A percentile compares a stretch with the other conserved stretches of the same genome.
These are phyloP conservation scores for Teleogryllus occipitalis DNA, from an alignment of 1,140 invertebrate species.

Conservation along the genomic window DNA sequence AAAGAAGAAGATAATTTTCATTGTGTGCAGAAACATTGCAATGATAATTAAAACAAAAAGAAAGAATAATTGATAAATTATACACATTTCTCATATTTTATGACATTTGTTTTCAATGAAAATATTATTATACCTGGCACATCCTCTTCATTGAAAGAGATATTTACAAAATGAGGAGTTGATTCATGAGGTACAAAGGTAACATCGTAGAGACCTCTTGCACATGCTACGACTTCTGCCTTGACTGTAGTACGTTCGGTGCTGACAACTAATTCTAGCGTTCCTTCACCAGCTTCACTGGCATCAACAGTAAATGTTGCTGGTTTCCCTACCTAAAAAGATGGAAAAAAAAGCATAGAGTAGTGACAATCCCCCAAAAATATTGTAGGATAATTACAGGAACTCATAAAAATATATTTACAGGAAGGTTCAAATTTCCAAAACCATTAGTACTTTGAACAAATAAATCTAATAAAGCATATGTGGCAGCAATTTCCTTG, in stretches of 20 bases:
- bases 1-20: too few relatives aligned
- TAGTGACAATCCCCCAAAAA: too few relatives aligned
- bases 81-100: neutral
- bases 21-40: too few relatives aligned
- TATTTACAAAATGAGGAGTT: slow-evolving; percentile 87
- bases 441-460: too few relatives aligned
- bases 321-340: slow-evolving; percentile 58
- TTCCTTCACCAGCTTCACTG: slow-evolving; percentile 90
- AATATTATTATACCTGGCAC: slow-evolving; percentile 50
- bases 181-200: slow-evolving; percentile 89
- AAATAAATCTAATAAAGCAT: too few relatives aligned
- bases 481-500: too few relatives aligned
- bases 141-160: slow-evolving; percentile 92
- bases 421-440: too few relatives aligned
- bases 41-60: neutral
- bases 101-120: neutral
- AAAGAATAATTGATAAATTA: neutral
- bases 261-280: slow-evolving; percentile 87
- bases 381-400: too few relatives aligned
- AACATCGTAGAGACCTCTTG: slow-evolving; percentile 89
- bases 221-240: slow-evolving; percentile 80
- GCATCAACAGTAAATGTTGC: slow-evolving; percentile 91
- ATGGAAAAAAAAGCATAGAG: slow-evolving; percentile 17
- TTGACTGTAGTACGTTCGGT: slow-evolving; percentile 81
- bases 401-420: too few relatives aligned